phyloP scores from a whole-genome alignment of 2,888 invertebrate species.

The Salpingus planirostris region DNA sequence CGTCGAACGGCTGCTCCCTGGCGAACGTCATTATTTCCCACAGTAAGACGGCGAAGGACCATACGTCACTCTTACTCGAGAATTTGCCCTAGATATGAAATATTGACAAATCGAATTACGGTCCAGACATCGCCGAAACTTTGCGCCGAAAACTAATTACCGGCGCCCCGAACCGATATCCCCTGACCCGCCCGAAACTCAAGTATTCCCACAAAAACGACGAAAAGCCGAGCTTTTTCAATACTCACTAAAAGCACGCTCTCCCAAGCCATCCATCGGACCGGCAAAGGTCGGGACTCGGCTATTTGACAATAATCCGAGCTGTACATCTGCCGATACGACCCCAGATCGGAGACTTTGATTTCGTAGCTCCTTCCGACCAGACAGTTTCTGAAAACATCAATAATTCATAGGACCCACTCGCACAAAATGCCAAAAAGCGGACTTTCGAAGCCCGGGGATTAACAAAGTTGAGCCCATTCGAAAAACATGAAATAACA shows the following conservation, averaged over 20 bases:
- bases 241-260: constrained; percentile 61
- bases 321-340: constrained; percentile 60
- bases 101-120: no score
- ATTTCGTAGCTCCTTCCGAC: constrained; percentile 64
- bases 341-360: constrained; percentile 68
- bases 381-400: constrained; percentile 62
- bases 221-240: no score
- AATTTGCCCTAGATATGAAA: constrained; percentile 57
- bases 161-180: no score
- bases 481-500: no score
- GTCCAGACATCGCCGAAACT: no score
- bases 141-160: no score
- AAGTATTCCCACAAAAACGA: no score
- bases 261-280: constrained; percentile 87
- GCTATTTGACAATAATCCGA: constrained; percentile 74
- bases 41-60: constrained; percentile 80
- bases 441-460: no score
- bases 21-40: constrained; percentile 84
- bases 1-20: constrained; percentile 72
- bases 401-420: no score
- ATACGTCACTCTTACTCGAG: constrained; percentile 76
- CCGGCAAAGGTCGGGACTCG: constrained; percentile 61
- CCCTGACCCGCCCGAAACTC: no score
- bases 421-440: no score
- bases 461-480: no score